These are phyloP conservation scores for Chymomyza costata DNA, from an alignment of 1,140 invertebrate genomes.

Conservation along the genomic window DNA sequence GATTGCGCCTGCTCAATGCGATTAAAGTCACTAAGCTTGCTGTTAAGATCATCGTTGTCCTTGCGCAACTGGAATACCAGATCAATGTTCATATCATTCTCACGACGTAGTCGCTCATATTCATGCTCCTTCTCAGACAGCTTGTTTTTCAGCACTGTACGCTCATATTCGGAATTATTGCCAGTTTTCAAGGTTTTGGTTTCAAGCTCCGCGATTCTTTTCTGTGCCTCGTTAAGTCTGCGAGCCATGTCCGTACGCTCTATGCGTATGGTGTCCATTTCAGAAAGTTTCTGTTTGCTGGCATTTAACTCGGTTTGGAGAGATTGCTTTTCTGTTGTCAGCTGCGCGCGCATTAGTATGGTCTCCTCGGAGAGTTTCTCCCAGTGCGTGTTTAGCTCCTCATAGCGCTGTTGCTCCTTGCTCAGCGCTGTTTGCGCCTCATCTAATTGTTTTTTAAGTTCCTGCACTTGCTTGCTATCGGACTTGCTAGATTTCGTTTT, in stretches of 20 bases:
- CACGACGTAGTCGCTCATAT: conserved; percentile 83
- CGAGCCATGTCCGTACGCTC: conserved; percentile 77
- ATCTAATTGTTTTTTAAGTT: conserved; percentile 79
- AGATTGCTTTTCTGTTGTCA: conserved; percentile 86
- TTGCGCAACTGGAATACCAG: conserved; percentile 82
- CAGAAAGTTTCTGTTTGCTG: conserved; percentile 50
- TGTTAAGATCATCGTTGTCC: conserved; percentile 86
- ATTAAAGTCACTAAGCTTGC: conserved; percentile 90
- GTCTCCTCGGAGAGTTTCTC: conserved; percentile 89
- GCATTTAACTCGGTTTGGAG: conserved; percentile 76
- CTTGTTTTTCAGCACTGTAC: conserved; percentile 80
- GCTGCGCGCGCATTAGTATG: conserved; percentile 84
- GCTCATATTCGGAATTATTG: conserved; percentile 80
- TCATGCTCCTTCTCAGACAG: conserved; percentile 86
- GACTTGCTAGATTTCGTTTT: conserved; percentile 76
- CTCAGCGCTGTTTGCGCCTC: conserved; percentile 80
- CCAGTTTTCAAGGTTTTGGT: conserved; percentile 63
- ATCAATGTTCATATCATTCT: conserved; percentile 83
- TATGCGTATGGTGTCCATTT: conserved; percentile 59
- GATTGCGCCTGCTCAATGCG: conserved; percentile 88
- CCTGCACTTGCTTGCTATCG: conserved; percentile 78
- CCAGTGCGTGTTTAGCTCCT: conserved; percentile 87
- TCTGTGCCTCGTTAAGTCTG: conserved; percentile 81
- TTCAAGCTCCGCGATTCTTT: conserved; percentile 76
- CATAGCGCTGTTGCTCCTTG: conserved; percentile 83